Evolutionary conservation across 2,888 invertebrate species (phyloP), one percentile per base, ranked within the genome.

Genomic region (Synergus gifuensis): DNA sequence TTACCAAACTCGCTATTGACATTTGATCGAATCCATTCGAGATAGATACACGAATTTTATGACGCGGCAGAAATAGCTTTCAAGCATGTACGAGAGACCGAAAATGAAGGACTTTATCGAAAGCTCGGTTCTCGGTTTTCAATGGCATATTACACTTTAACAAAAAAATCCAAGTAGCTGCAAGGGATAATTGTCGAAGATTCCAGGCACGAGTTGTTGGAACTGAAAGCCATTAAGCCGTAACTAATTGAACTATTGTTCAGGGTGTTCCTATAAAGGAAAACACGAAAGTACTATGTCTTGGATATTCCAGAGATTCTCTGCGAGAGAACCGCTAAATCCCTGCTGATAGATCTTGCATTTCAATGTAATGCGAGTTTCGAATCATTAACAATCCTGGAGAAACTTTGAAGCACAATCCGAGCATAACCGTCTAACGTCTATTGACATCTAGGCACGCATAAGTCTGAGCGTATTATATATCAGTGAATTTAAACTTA

Each of bases 191-290:
- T 88, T 85, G 83, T 85, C 84, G 78, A 79, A 84, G 83, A 88
- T 89, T 88, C 86, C 82, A 83, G 85, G 87, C 89, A 89, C 87
- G 87, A 89, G 86, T 88, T 86, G 81, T 82, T 83, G 85, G 84
- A 89, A 87, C 88, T 87, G 80, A 83, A 84, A 88, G 85, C 88
- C 87, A 86, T 86, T 89, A 89, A 89, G 89, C 86, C 86, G 82
- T 84, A 86, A 88, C 87, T 89, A 89, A 89, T 89, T 89, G 88
- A 88, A 89, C 87, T 87, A 86, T 67, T 44, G 44, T 14, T 44
- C 3, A 49, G 22, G 46, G 69, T 5, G 28, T 22, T 49, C 54
- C 36, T 54, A 28, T 28, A 36, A 73, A 22, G 60, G 60, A 3
- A 60, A 60, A 18, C 12, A 18, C 60, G 22, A 60, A 22, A 36